Evolutionary conservation across 1,140 invertebrate genomes (phyloP).

Genomic region (Thaumatotibia leucotreta): DNA sequence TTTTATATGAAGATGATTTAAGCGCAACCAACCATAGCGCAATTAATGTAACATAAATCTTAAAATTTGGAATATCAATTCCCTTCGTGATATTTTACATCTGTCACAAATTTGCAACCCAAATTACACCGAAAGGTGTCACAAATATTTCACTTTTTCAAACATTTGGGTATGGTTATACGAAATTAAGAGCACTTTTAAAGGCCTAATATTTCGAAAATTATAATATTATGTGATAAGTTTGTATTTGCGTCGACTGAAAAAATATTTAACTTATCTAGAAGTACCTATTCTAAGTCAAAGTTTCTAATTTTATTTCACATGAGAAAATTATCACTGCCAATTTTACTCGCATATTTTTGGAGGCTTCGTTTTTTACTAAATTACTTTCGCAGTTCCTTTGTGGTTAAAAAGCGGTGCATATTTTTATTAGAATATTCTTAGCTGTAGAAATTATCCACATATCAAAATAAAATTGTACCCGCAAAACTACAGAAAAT

Average conservation of each 20-base stretch:
- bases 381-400: constrained; percentile 13
- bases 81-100: background rate
- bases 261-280: constrained; percentile 8
- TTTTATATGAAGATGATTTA: background rate
- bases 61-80: background rate
- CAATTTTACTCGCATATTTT: constrained; percentile 33
- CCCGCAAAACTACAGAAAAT: background rate
- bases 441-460: background rate
- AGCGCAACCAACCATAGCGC: too few species aligned
- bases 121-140: background rate
- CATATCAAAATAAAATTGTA: background rate
- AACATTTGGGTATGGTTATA: background rate
- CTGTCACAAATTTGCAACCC: background rate
- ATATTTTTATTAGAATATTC: background rate
- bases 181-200: background rate
- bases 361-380: constrained; percentile 16
- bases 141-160: background rate
- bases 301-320: constrained; percentile 15
- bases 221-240: constrained; percentile 13
- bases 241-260: constrained; percentile 8
- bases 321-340: constrained; percentile 34
- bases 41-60: too few species aligned
- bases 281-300: constrained; percentile 35
- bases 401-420: background rate
- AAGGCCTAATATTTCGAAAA: background rate